Conservation (phyloP, 2,797 vertebrate genomes). For the Tenualosa ilisha region DNA sequence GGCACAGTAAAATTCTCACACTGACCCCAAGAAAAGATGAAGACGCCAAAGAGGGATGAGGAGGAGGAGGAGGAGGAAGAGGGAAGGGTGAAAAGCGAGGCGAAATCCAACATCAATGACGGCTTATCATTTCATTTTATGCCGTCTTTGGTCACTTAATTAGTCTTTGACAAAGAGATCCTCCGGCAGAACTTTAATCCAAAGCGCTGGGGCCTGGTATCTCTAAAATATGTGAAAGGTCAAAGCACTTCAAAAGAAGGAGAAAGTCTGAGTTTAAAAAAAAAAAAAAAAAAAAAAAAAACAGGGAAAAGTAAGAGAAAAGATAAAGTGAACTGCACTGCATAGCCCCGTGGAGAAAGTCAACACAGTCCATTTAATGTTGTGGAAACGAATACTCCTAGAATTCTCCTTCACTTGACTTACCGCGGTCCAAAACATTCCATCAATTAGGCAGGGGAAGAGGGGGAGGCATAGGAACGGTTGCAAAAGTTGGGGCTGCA, state of each 20-base stretch:
- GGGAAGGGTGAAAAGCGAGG: not conserved
- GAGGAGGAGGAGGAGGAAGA: not conserved
- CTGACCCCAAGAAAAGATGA: slow-evolving; percentile 28
- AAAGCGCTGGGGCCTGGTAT: slow-evolving; percentile 21
- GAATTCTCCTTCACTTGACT: slow-evolving; percentile 26
- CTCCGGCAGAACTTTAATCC: slow-evolving; percentile 24
- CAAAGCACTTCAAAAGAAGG: not conserved
- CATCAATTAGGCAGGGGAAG: slow-evolving; percentile 23
- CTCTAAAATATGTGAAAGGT: slow-evolving; percentile 26
- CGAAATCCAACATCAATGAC: slow-evolving; percentile 54
- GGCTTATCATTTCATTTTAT: slow-evolving; percentile 64
- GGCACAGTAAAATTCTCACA: not conserved
- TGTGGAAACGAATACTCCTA: not conserved
- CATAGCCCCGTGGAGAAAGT: slow-evolving; percentile 3
- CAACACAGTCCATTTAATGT: not conserved
- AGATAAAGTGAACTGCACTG: not conserved
- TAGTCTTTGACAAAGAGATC: slow-evolving; percentile 62
- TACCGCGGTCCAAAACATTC: slow-evolving; percentile 16
- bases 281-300: not conserved
- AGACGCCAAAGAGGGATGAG: not conserved
- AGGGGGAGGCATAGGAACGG: not conserved
- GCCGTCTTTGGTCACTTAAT: slow-evolving; percentile 71
- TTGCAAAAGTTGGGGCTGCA: not conserved
- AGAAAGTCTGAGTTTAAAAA: not conserved
- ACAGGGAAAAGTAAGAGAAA: not conserved